These are phyloP conservation scores for Coelogynopora nodosa DNA, from an alignment of 2,888 invertebrate species.

Conservation along the genomic window DNA sequence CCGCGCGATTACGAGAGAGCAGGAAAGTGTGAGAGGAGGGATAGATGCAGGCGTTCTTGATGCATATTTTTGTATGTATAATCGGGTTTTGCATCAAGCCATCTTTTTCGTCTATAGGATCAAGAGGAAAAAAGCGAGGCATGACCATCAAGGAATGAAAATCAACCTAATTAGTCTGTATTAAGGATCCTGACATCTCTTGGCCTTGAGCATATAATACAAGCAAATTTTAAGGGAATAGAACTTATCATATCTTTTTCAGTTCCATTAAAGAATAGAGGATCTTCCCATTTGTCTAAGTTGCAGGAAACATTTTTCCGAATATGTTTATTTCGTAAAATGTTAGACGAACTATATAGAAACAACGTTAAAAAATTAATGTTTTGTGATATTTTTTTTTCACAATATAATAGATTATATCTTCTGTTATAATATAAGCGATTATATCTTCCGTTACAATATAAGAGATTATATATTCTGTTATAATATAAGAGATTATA, in stretches of 20 bases:
- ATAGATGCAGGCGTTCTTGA: neutral
- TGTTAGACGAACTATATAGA: too few relatives aligned
- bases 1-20: neutral
- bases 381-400: too few relatives aligned
- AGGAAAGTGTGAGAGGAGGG: neutral
- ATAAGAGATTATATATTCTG: too few relatives aligned
- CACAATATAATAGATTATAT: too few relatives aligned
- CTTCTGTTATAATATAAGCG: too few relatives aligned
- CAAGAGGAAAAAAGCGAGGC: neutral
- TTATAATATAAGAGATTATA: too few relatives aligned
- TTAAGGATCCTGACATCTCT: neutral
- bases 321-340: too few relatives aligned
- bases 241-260: neutral
- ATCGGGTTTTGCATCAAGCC: neutral
- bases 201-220: neutral
- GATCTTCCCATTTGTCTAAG: too few relatives aligned
- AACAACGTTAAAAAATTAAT: too few relatives aligned
- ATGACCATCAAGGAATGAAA: neutral
- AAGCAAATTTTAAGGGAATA: neutral
- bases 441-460: too few relatives aligned
- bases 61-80: neutral
- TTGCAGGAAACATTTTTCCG: too few relatives aligned
- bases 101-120: neutral
- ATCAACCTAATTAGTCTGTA: neutral
- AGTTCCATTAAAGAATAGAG: too few relatives aligned